These are phyloP conservation scores for Platyscelio sp. DNA, from an alignment of 2,888 invertebrate genomes.

Conservation along the genomic window DNA sequence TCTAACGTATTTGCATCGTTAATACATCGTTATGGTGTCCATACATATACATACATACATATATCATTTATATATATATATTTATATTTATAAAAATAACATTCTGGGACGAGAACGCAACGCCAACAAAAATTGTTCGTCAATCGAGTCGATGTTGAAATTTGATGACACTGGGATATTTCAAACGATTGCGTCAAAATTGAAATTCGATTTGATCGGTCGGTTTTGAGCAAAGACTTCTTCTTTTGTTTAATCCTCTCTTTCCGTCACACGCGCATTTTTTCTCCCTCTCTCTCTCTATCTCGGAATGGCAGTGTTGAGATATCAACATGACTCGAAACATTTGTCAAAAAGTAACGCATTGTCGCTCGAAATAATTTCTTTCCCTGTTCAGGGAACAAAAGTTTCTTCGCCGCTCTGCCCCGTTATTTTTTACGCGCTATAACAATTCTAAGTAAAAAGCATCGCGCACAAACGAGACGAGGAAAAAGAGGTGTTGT, in stretches of 20 bases:
- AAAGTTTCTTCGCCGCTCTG: slow-evolving; percentile 49
- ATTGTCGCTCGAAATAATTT: slow-evolving; percentile 23
- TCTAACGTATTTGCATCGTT: slow-evolving; percentile 61
- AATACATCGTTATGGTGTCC: no score
- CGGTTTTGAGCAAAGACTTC: no score
- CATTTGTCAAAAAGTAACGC: slow-evolving; percentile 14
- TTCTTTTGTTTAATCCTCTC: no score
- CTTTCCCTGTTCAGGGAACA: neutral
- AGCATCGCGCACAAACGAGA: slow-evolving; percentile 56
- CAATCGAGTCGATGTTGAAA: slow-evolving; percentile 57
- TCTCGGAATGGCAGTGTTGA: slow-evolving; percentile 41
- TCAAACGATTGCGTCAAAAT: no score
- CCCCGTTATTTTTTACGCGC: slow-evolving; percentile 51
- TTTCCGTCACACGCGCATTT: no score
- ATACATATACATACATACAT: slow-evolving; percentile 78
- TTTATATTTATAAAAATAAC: slow-evolving; percentile 77
- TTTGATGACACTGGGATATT: slow-evolving; percentile 5
- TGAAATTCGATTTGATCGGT: no score
- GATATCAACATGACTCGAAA: slow-evolving; percentile 36
- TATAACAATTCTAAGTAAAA: slow-evolving; percentile 64
- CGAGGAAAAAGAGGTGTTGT: slow-evolving; percentile 38
- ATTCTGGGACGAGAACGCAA: slow-evolving; percentile 82
- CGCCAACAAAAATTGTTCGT: slow-evolving; percentile 66
- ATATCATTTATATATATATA: slow-evolving; percentile 67
- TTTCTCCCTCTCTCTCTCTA: neutral